phyloP scores from a whole-genome alignment of 1,140 invertebrate species.

The Paralvinella palmiformis region DNA sequence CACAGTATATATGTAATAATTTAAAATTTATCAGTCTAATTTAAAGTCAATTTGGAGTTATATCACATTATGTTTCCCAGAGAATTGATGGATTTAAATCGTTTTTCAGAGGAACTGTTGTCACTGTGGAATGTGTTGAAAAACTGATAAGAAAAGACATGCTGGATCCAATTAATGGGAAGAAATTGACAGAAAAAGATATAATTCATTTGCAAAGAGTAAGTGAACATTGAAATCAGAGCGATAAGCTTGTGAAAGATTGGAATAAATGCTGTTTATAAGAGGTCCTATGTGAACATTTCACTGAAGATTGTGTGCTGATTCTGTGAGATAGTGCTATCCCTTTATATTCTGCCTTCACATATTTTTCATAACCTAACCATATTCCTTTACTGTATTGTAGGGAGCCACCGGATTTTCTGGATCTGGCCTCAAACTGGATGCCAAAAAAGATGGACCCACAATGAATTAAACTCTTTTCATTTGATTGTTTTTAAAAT shows the following conservation, averaged over 20 bases:
- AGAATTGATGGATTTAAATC: no score
- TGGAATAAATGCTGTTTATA: background rate
- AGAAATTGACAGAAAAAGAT: conserved; percentile 84
- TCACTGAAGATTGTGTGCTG: background rate
- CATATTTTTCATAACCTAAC: background rate
- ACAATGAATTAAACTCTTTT: no score
- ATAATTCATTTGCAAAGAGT: conserved; percentile 86
- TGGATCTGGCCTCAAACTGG: conserved; percentile 73
- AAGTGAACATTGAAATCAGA: conserved; percentile 20
- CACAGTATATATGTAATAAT: no score
- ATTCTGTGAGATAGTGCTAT: background rate
- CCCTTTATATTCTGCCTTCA: background rate
- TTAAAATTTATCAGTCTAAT: no score
- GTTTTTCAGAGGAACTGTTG: conserved; percentile 83
- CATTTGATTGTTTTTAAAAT: no score
- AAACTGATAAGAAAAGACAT: conserved; percentile 96
- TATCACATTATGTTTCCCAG: background rate
- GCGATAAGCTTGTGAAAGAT: background rate
- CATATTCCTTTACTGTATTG: conserved; percentile 40
- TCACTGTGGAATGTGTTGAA: conserved; percentile 93
- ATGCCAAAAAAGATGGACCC: conserved; percentile 78
- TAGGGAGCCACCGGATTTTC: conserved; percentile 93
- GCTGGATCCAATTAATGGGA: conserved; percentile 86
- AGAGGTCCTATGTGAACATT: background rate
- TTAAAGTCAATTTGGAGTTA: no score